Evolutionary conservation across 2,797 vertebrate species (phyloP).

Genomic region (Morus bassanus): DNA sequence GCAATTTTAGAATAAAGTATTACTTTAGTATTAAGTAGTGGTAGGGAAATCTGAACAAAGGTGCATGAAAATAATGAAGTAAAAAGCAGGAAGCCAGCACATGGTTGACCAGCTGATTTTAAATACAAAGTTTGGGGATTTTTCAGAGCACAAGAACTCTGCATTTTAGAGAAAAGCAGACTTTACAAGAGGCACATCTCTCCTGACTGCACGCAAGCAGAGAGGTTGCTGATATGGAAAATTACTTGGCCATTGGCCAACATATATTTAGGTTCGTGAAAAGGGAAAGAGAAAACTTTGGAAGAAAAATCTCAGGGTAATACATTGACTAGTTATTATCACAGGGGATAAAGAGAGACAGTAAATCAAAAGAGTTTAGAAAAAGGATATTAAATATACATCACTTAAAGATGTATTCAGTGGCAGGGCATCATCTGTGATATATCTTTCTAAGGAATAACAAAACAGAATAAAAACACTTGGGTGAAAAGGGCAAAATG

Average conservation of each 20-base stretch:
- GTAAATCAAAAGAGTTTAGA: conserved; percentile 28
- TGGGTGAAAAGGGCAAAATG: background rate
- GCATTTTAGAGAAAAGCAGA: conserved; percentile 28
- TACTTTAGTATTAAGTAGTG: background rate
- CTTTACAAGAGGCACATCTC: conserved; percentile 28
- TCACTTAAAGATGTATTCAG: background rate
- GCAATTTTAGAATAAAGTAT: background rate
- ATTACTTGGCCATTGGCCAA: conserved; percentile 61
- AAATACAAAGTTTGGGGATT: conserved; percentile 27
- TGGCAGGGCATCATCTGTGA: background rate
- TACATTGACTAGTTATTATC: conserved; percentile 43
- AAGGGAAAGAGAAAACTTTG: conserved; percentile 20
- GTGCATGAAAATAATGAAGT: background rate
- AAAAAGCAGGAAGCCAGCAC: background rate
- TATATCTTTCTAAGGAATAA: background rate
- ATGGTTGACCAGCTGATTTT: conserved; percentile 41
- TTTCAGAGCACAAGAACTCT: background rate
- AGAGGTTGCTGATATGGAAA: conserved; percentile 60
- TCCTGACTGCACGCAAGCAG: conserved; percentile 39
- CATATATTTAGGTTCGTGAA: conserved; percentile 33
- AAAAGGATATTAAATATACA: background rate
- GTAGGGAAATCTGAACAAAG: background rate
- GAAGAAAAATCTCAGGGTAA: conserved; percentile 52
- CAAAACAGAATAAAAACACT: background rate
- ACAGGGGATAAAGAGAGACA: background rate